Conservation (phyloP, 2,113 vertebrate genomes). For the Leptobrachium leishanense region DNA sequence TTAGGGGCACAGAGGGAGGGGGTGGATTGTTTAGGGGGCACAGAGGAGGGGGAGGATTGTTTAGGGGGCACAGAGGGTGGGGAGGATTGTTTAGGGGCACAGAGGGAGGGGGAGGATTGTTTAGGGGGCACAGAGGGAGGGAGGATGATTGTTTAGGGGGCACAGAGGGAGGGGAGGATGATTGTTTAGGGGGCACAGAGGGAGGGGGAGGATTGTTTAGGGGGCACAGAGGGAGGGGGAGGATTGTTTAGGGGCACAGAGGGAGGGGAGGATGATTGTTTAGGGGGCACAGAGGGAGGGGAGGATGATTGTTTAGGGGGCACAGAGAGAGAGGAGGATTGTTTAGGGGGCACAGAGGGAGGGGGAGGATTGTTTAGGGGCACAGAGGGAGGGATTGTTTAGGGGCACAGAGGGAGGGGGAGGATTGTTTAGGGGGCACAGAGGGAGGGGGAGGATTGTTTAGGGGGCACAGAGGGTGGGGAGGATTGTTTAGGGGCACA, state of each 20-base stretch:
- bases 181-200: neutral
- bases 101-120: neutral
- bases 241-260: neutral
- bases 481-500: neutral
- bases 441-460: neutral
- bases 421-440: neutral
- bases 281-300: too few relatives aligned
- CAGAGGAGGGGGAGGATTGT: neutral
- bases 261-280: neutral
- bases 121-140: neutral
- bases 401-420: neutral
- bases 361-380: neutral
- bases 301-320: too few relatives aligned
- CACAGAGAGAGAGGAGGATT: too few relatives aligned
- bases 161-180: neutral
- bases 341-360: too few relatives aligned
- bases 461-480: neutral
- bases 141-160: neutral
- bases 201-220: neutral
- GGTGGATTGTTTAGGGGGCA: neutral
- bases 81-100: neutral
- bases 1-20: neutral
- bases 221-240: neutral
- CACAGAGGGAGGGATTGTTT: neutral
- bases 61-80: neutral